Conservation (phyloP, 1,140 invertebrate species). For the Caenorhabditis tropicalis region DNA sequence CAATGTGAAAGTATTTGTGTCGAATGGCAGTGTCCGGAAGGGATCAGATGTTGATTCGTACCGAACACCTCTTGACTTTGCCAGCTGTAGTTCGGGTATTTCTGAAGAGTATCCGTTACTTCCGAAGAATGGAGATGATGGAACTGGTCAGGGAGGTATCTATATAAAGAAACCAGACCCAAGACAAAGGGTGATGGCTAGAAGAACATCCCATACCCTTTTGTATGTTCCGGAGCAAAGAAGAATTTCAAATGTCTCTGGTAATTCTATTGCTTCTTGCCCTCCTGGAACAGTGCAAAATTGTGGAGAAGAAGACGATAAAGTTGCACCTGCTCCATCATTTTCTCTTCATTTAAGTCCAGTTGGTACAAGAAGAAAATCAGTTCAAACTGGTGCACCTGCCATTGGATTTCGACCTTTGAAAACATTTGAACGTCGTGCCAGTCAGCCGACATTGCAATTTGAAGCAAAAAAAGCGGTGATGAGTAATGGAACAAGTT, state of each 20-base stretch:
- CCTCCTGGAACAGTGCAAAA: constrained; percentile 63
- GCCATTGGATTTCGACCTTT: constrained; percentile 66
- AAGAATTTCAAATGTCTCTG: constrained; percentile 65
- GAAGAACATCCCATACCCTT: constrained; percentile 65
- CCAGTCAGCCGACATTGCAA: constrained; percentile 57
- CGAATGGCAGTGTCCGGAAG: constrained; percentile 30
- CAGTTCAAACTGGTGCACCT: constrained; percentile 67
- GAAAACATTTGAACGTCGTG: constrained; percentile 56
- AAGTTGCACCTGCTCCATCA: constrained; percentile 11
- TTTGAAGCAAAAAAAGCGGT: background rate
- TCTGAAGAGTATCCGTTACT: constrained; percentile 13
- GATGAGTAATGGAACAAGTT: constrained; percentile 5
- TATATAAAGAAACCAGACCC: constrained; percentile 53
- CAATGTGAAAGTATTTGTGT: constrained; percentile 30
- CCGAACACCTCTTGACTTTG: constrained; percentile 22
- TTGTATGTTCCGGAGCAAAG: constrained; percentile 67
- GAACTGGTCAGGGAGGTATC: constrained; percentile 17
- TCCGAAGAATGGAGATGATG: constrained; percentile 14
- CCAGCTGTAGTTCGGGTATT: constrained; percentile 25
- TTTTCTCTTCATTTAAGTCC: constrained; percentile 50
- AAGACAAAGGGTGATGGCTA: constrained; percentile 35
- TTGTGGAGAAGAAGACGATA: constrained; percentile 52
- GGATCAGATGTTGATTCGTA: constrained; percentile 25
- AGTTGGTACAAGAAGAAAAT: constrained; percentile 57
- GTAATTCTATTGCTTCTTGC: constrained; percentile 61